phyloP scores from a whole-genome alignment of 2,797 vertebrate species.

The Okamejei kenojei region DNA sequence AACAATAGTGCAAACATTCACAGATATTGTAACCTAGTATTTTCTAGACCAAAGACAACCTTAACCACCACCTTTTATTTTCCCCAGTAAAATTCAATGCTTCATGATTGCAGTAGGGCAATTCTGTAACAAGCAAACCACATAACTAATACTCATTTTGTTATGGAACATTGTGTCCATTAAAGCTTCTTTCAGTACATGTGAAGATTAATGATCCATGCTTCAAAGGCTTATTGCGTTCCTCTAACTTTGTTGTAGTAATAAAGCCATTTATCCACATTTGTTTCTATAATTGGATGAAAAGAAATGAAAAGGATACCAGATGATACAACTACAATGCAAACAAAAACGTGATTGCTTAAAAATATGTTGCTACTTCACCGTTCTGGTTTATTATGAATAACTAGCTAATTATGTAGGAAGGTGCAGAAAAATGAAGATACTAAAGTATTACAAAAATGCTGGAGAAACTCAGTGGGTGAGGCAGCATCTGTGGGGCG shows the following conservation, averaged over 20 bases:
- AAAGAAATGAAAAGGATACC: not conserved
- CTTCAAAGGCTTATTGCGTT: constrained; percentile 18
- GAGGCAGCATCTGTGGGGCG: too few relatives aligned
- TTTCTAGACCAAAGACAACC: not conserved
- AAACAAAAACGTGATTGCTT: not conserved
- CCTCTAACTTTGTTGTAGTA: not conserved
- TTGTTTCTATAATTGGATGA: not conserved
- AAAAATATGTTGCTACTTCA: not conserved
- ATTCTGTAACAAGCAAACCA: constrained; percentile 1
- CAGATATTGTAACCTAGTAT: not conserved
- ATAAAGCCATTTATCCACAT: constrained; percentile 35
- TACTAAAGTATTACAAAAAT: too few relatives aligned
- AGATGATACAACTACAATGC: not conserved
- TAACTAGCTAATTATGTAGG: too few relatives aligned
- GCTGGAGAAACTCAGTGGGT: too few relatives aligned
- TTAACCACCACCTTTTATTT: not conserved
- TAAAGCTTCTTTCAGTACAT: constrained; percentile 12
- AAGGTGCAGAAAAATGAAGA: not conserved
- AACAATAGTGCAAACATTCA: not conserved
- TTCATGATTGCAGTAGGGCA: not conserved
- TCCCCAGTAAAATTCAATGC: not conserved
- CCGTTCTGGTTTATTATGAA: not conserved
- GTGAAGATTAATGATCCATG: constrained; percentile 25
- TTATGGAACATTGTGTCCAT: not conserved
- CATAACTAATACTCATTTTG: not conserved